Evolutionary conservation across 1,140 invertebrate genomes (phyloP), one percentile per base, ranked within the genome.

Genomic region (Choristoneura fumiferana): DNA sequence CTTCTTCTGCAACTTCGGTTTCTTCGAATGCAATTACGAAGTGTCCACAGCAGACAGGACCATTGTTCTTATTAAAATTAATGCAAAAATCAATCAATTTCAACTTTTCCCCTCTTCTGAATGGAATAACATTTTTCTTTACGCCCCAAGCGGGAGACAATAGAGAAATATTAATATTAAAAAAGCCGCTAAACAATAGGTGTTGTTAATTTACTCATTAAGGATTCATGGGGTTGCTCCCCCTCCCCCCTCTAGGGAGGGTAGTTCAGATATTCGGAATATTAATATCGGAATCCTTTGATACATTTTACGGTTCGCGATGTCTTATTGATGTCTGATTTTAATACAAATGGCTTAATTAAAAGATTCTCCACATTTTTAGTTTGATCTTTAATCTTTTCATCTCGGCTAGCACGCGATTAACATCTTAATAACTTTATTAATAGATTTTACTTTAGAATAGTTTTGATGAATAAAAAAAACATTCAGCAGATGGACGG

Each of bases 151-250:
- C 39, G 39, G 55, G 59, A 74, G 71, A 83, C 81, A 83, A 84
- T 81, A 65, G 73, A 59, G 69, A 69, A 67, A 80, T 71, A 87
- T 87, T 87, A 87, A 87, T 87, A 84, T 87, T 84, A 82, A 86
- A 73, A 86, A 86, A 85, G 73, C 55, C 54, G 66, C 79, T 77
- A 84, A 81, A 87, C 84, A 87, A 87, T 87, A 85, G 82, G 79
- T 87, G 82, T 76, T 82, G 79, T 87, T 87, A 87, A 87, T 87
- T 87, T 78, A 77, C 76, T 87, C 84, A 87, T 87, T 87, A 87
- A 69, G 73, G 67, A 87, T 87, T 85, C 79, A 84, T 78, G 76
- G 84, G 76, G 78, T 71, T 72, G 58, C 60, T 58, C 56, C 34
- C 45, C 40, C 59, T 58, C 60, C 56, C 45, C 38, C 22, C 8